These are phyloP conservation scores for Spinus olivaceus DNA, from an alignment of 2,797 vertebrate species.

Conservation along the genomic window DNA sequence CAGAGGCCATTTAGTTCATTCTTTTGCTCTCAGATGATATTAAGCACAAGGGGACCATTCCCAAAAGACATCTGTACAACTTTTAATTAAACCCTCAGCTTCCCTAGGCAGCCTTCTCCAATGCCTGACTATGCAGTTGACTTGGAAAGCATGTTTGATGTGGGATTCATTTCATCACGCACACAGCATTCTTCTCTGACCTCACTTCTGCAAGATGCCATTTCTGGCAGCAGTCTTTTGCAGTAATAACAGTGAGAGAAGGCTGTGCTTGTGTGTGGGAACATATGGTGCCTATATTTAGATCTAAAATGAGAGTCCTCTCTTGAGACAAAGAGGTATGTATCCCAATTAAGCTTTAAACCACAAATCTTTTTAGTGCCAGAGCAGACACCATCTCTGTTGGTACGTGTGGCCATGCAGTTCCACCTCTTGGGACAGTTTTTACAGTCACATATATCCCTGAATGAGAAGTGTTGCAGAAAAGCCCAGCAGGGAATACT, in stretches of 20 bases:
- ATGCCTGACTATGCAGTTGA: background rate
- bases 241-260: slow-evolving; percentile 35
- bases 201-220: background rate
- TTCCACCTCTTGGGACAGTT: background rate
- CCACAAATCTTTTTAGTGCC: background rate
- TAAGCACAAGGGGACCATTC: background rate
- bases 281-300: slow-evolving; percentile 31
- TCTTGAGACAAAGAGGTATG: slow-evolving; percentile 5
- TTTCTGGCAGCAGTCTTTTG: slow-evolving; percentile 26
- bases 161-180: slow-evolving; percentile 1
- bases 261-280: background rate
- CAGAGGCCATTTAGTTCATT: background rate
- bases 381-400: background rate
- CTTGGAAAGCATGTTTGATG: slow-evolving; percentile 12
- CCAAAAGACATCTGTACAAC: background rate
- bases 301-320: slow-evolving; percentile 21
- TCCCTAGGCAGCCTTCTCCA: background rate
- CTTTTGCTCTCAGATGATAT: background rate
- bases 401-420: background rate
- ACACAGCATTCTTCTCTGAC: background rate
- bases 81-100: background rate
- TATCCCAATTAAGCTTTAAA: slow-evolving; percentile 9
- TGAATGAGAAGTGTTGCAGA: background rate
- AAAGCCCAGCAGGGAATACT: background rate
- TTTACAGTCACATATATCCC: background rate